A percentile compares a stretch with the other conserved stretches of the same genome.
These are phyloP conservation scores for Nymphalis io DNA, from an alignment of 1,140 invertebrate genomes.

Conservation along the genomic window DNA sequence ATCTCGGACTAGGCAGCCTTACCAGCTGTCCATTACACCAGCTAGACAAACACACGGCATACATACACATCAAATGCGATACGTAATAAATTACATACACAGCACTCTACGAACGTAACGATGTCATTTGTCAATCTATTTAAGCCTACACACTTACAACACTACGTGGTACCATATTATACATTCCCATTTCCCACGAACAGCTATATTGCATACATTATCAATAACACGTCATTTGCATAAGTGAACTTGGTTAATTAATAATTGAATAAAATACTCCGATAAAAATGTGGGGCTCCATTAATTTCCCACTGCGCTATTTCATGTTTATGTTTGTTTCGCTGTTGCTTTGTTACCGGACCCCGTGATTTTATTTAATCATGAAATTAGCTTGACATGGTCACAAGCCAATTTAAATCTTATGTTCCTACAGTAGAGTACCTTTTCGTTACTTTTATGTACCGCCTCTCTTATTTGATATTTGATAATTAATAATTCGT, in stretches of 20 bases:
- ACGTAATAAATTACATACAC: too few relatives aligned
- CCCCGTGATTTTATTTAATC: constrained; percentile 32
- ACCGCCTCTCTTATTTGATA: constrained; percentile 2
- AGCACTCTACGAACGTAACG: too few relatives aligned
- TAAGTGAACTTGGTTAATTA: neutral
- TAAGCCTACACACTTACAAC: too few relatives aligned
- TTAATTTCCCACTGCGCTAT: constrained; percentile 4
- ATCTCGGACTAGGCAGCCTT: too few relatives aligned
- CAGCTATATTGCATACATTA: too few relatives aligned
- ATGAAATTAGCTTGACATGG: constrained; percentile 17
- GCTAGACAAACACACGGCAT: too few relatives aligned
- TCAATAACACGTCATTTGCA: too few relatives aligned
- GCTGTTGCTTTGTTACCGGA: constrained; percentile 34
- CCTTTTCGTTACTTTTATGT: constrained; percentile 4
- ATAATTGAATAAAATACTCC: neutral
- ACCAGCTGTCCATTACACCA: too few relatives aligned
- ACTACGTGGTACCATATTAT: too few relatives aligned
- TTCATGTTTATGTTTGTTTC: constrained; percentile 26
- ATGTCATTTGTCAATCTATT: too few relatives aligned
- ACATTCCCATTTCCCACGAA: too few relatives aligned
- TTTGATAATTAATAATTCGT: constrained; percentile 45
- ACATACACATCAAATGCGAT: too few relatives aligned
- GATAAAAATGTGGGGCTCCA: neutral
- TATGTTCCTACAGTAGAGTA: neutral
- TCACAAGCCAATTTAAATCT: neutral